Percentiles rank a stretch among this genome's conserved stretches.
phyloP scores from a whole-genome alignment of 2,113 vertebrate genomes.

The Gambusia affinis region DNA sequence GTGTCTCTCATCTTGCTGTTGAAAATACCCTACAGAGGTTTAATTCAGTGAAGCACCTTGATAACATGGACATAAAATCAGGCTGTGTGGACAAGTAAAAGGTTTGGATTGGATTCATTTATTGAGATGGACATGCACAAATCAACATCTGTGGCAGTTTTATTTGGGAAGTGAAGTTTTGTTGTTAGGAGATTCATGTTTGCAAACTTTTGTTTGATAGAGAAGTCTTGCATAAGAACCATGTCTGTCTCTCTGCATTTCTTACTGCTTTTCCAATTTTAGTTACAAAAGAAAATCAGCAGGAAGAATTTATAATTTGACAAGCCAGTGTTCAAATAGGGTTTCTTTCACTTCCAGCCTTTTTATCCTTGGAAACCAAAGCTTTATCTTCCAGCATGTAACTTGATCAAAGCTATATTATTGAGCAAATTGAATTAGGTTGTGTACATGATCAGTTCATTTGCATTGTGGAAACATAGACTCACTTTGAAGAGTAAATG shows the following conservation, averaged over 20 bases:
- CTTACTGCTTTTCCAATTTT: not conserved
- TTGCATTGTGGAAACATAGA: not conserved
- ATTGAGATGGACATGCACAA: not conserved
- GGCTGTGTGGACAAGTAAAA: not conserved
- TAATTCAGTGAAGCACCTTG: too few species aligned
- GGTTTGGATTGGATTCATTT: not conserved
- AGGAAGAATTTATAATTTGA: not conserved
- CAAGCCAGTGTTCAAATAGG: not conserved
- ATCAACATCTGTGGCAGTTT: not conserved
- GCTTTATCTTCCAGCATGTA: not conserved
- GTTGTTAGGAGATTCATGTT: too few species aligned
- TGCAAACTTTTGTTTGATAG: too few species aligned
- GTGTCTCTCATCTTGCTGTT: not conserved
- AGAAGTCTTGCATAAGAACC: too few species aligned
- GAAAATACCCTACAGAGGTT: too few species aligned
- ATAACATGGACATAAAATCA: too few species aligned
- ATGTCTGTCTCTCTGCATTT: not conserved
- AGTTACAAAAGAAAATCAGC: not conserved
- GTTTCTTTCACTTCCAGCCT: constrained; percentile 12
- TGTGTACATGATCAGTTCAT: not conserved
- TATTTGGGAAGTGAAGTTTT: too few species aligned
- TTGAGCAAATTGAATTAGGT: not conserved
- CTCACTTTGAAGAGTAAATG: not conserved
- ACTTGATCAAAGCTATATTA: not conserved
- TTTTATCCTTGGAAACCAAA: not conserved